Evolutionary conservation across 2,888 invertebrate genomes (phyloP).

Genomic region (Steinernema hermaphroditum): DNA sequence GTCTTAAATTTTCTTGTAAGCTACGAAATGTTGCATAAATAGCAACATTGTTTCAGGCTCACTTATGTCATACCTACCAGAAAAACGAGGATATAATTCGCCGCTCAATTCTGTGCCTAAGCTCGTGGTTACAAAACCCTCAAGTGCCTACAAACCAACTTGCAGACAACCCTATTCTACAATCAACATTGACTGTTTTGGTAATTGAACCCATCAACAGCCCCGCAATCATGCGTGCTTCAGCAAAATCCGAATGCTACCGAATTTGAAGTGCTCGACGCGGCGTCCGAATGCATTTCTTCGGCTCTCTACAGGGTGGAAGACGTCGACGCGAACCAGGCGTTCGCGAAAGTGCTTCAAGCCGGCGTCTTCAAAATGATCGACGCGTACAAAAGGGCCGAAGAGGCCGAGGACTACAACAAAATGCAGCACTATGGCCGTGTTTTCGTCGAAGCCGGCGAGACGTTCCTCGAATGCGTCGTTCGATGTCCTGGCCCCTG

Average conservation of each 20-base stretch:
- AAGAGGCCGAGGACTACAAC: constrained; percentile 88
- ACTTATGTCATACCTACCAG: constrained; percentile 34
- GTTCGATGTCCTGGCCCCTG: constrained; percentile 68
- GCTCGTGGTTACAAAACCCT: constrained; percentile 85
- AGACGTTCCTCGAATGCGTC: constrained; percentile 84
- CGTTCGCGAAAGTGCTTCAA: constrained; percentile 36
- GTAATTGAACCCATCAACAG: too few relatives aligned
- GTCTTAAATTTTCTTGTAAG: constrained; percentile 79
- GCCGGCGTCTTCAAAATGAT: constrained; percentile 72
- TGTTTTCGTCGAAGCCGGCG: constrained; percentile 90
- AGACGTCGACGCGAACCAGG: constrained; percentile 17
- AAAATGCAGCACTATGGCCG: constrained; percentile 83
- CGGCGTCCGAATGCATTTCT: constrained; percentile 38
- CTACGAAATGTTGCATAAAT: constrained; percentile 31
- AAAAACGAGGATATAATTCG: neutral
- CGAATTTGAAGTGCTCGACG: constrained; percentile 30
- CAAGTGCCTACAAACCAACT: constrained; percentile 79
- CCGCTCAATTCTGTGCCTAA: constrained; percentile 74
- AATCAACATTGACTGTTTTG: constrained; percentile 67
- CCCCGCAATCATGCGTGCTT: constrained; percentile 61
- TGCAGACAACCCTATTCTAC: constrained; percentile 68
- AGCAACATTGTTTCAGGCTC: constrained; percentile 28
- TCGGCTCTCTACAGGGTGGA: constrained; percentile 36
- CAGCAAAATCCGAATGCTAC: neutral
- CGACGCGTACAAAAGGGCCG: constrained; percentile 84